These are phyloP conservation scores for Saimiri boliviensis DNA, from an alignment of 2,113 vertebrate genomes.

Conservation along the genomic window DNA sequence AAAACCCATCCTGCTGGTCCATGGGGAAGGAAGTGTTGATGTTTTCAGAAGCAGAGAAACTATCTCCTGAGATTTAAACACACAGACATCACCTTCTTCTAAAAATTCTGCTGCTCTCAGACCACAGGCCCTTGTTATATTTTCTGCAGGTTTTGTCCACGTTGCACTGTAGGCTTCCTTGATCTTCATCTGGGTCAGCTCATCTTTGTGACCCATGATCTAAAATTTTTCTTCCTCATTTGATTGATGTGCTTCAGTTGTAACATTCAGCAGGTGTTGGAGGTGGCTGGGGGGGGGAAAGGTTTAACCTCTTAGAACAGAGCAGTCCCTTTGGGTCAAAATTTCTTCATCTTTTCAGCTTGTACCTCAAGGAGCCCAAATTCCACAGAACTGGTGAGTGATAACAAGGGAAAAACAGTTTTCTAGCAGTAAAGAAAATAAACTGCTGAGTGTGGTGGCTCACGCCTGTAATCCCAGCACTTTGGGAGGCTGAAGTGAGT, in stretches of 20 bases:
- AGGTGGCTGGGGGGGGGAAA: not conserved
- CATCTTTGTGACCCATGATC: not conserved
- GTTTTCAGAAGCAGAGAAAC: not conserved
- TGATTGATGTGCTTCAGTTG: not conserved
- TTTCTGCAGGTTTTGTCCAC: not conserved
- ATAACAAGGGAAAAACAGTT: not conserved
- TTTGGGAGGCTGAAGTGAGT: too few relatives aligned
- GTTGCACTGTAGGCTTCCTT: not conserved
- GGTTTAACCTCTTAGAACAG: not conserved
- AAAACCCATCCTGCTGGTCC: not conserved
- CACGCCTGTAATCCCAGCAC: too few relatives aligned
- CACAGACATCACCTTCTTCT: not conserved
- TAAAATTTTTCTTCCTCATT: not conserved
- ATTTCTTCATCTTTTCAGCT: not conserved
- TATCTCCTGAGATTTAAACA: not conserved
- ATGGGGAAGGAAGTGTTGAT: not conserved
- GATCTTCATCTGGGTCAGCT: not conserved
- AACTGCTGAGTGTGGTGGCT: not conserved
- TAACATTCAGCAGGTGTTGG: not conserved
- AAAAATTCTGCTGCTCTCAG: not conserved
- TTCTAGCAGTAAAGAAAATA: not conserved
- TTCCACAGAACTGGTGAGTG: not conserved
- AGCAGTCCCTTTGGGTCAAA: not conserved
- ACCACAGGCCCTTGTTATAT: not conserved
- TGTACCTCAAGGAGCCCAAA: not conserved